Conservation (phyloP, 2,113 vertebrate species). For the Forbesichthys papilliferus region DNA sequence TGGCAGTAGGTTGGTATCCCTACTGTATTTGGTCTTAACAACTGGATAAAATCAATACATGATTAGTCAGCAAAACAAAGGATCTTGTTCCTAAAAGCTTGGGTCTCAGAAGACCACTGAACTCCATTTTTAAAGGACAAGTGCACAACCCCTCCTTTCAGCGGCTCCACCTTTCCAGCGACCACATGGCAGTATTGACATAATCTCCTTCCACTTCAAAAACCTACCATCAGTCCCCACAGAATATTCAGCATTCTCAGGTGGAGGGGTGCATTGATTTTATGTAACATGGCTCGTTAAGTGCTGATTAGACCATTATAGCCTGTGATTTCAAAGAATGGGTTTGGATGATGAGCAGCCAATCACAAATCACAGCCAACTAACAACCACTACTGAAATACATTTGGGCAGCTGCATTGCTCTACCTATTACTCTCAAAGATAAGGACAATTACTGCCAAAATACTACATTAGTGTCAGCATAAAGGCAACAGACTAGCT, state of each 20-base stretch:
- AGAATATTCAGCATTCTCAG: slow-evolving; percentile 68
- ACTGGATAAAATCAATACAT: slow-evolving; percentile 72
- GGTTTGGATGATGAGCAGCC: slow-evolving; percentile 62
- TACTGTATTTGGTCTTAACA: slow-evolving; percentile 61
- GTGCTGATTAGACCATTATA: slow-evolving; percentile 76
- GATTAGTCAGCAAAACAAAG: slow-evolving; percentile 79
- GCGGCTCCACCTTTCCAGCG: slow-evolving; percentile 25
- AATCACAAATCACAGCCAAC: slow-evolving; percentile 42
- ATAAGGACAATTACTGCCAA: slow-evolving; percentile 17
- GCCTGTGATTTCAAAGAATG: slow-evolving; percentile 73
- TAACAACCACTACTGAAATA: slow-evolving; percentile 4
- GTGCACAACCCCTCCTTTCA: slow-evolving; percentile 38
- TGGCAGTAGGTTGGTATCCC: slow-evolving; percentile 55
- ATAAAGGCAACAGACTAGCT: slow-evolving; percentile 26
- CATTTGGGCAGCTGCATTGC: slow-evolving; percentile 32
- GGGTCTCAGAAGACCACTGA: slow-evolving; percentile 54
- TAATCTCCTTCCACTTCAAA: slow-evolving; percentile 30
- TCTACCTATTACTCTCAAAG: slow-evolving; percentile 37
- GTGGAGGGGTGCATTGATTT: slow-evolving; percentile 71
- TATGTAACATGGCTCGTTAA: slow-evolving; percentile 75
- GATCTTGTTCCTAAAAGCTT: slow-evolving; percentile 72
- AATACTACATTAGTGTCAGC: slow-evolving; percentile 23
- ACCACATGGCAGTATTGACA: slow-evolving; percentile 45
- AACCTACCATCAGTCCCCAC: slow-evolving; percentile 58
- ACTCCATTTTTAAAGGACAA: slow-evolving; percentile 45